These are phyloP conservation scores for Bubo blakistoni DNA, from an alignment of 2,113 vertebrate species.

Conservation along the genomic window DNA sequence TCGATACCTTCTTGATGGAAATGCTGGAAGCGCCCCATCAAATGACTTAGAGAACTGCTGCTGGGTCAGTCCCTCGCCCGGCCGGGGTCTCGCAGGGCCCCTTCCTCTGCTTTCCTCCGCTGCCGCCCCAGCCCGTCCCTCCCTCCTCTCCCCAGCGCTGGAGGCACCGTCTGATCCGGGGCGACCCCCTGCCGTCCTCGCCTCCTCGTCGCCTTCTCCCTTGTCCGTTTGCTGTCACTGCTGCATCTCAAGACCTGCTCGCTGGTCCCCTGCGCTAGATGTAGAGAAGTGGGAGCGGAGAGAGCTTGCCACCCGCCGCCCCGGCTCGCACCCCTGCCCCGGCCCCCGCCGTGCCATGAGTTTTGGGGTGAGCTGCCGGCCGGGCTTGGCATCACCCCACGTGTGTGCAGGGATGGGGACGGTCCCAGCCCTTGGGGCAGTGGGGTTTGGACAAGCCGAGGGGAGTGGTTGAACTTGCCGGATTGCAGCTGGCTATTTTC, in stretches of 20 bases:
- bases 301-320: background rate
- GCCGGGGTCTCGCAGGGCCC: background rate
- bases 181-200: background rate
- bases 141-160: background rate
- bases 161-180: slow-evolving; percentile 33
- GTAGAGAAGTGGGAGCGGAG: slow-evolving; percentile 4
- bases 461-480: too few species aligned
- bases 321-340: background rate
- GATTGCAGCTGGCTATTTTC: background rate
- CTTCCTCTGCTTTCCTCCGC: background rate
- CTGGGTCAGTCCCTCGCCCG: slow-evolving; percentile 16
- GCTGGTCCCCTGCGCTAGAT: background rate
- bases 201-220: background rate
- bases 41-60: slow-evolving; percentile 83
- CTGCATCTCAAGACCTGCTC: background rate
- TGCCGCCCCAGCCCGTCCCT: background rate
- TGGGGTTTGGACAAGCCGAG: too few species aligned
- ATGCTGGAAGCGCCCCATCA: slow-evolving; percentile 98
- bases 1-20: slow-evolving; percentile 99
- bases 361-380: too few species aligned
- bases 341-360: background rate
- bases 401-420: too few species aligned
- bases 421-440: too few species aligned
- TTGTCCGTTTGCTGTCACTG: slow-evolving; percentile 14
- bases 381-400: too few species aligned